phyloP scores from a whole-genome alignment of 2,888 invertebrate species.

The Enchytraeus crypticus region DNA sequence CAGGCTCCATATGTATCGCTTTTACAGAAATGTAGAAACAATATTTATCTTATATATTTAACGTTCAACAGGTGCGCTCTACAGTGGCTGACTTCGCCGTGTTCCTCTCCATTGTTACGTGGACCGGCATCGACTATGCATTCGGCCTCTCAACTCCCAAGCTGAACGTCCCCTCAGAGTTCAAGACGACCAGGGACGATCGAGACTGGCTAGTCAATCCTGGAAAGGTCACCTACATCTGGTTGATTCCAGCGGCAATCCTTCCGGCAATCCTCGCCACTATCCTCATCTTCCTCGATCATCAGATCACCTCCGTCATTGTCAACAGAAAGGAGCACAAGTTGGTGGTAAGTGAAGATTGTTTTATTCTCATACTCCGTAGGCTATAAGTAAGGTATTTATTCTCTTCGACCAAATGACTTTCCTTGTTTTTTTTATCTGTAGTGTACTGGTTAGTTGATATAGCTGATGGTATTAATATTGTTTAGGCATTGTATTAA shows the following conservation, averaged over 20 bases:
- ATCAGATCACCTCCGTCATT: slow-evolving; percentile 97
- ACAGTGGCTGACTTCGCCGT: slow-evolving; percentile 57
- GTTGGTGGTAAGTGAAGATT: slow-evolving; percentile 67
- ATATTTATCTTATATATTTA: too few relatives aligned
- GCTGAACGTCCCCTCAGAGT: slow-evolving; percentile 68
- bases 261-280: slow-evolving; percentile 87
- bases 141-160: slow-evolving; percentile 83
- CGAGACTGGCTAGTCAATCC: slow-evolving; percentile 41
- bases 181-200: slow-evolving; percentile 44
- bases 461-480: too few relatives aligned
- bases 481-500: too few relatives aligned
- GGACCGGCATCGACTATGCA: slow-evolving; percentile 71
- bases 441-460: too few relatives aligned
- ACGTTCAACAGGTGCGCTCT: slow-evolving; percentile 25
- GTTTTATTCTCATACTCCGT: too few relatives aligned
- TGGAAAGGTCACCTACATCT: slow-evolving; percentile 50
- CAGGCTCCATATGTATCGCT: too few relatives aligned
- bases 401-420: too few relatives aligned
- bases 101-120: slow-evolving; percentile 81
- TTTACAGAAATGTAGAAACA: too few relatives aligned
- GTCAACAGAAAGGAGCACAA: slow-evolving; percentile 97
- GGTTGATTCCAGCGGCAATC: slow-evolving; percentile 73
- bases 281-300: slow-evolving; percentile 98
- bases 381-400: too few relatives aligned
- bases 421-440: not conserved